Evolutionary conservation across 2,888 invertebrate species (phyloP).

Genomic region (Drosophila monieri): DNA sequence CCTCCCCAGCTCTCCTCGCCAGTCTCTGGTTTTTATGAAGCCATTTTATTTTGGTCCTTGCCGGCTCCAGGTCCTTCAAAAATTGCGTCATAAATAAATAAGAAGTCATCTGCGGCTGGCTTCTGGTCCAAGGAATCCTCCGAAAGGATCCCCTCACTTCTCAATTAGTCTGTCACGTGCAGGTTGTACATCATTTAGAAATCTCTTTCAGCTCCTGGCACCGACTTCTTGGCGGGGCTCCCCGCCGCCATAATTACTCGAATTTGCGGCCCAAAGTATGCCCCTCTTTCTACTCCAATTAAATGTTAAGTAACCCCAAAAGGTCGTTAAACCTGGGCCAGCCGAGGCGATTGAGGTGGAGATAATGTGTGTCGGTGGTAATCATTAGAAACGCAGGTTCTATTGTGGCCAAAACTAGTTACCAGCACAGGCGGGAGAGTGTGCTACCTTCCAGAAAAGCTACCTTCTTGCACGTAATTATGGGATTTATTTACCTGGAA

Average conservation of each 20-base stretch:
- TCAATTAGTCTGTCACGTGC: conserved; percentile 50
- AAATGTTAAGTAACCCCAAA: conserved; percentile 34
- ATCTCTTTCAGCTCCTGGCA: conserved; percentile 42
- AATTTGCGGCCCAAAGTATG: conserved; percentile 24
- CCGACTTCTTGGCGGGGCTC: conserved; percentile 3
- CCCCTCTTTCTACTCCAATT: conserved; percentile 23
- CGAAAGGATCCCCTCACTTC: conserved; percentile 4
- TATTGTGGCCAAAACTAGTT: conserved; percentile 21
- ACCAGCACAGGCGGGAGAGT: conserved; percentile 1
- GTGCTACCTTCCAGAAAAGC: too few species aligned
- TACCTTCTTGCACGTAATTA: conserved; percentile 9
- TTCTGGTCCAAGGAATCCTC: conserved; percentile 9
- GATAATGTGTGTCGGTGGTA: conserved; percentile 24
- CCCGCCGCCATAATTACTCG: conserved; percentile 24
- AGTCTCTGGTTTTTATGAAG: conserved; percentile 43
- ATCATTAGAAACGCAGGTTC: conserved; percentile 26
- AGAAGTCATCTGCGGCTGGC: conserved; percentile 40
- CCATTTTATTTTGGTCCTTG: conserved; percentile 19
- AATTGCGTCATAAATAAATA: conserved; percentile 73
- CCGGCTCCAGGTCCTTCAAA: conserved; percentile 41
- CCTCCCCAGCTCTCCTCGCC: conserved; percentile 42
- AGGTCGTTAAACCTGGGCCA: conserved; percentile 37
- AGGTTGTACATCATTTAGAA: conserved; percentile 45
- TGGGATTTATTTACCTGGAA: conserved; percentile 59
- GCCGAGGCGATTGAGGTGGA: conserved; percentile 14